Evolutionary conservation across 2,888 invertebrate genomes (phyloP).

Genomic region (Xylophagus ater): DNA sequence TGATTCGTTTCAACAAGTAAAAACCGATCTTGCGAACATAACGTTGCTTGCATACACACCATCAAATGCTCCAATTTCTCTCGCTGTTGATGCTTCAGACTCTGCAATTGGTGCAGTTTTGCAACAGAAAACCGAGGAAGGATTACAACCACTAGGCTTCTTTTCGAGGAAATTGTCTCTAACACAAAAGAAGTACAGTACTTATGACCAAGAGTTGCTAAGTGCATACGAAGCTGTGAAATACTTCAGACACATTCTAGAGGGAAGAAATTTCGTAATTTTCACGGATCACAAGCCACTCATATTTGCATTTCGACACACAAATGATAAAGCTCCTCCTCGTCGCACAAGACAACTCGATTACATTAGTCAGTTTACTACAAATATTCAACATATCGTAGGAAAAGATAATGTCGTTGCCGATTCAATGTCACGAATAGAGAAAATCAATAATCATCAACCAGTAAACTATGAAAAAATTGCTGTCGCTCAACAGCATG

Average conservation of each 20-base stretch:
- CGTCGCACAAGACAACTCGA: constrained; percentile 28
- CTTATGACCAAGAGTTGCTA: constrained; percentile 32
- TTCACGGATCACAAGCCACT: constrained; percentile 20
- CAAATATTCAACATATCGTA: constrained; percentile 6
- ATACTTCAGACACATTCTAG: constrained; percentile 19
- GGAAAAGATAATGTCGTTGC: constrained; percentile 1
- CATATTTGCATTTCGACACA: constrained; percentile 25
- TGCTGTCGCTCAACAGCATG: background rate
- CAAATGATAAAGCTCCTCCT: constrained; percentile 27
- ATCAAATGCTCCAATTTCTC: constrained; percentile 20
- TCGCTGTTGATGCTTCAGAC: constrained; percentile 27
- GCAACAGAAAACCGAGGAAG: constrained; percentile 23
- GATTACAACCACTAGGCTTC: constrained; percentile 31
- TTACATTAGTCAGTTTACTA: constrained; percentile 18
- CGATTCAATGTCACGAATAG: constrained; percentile 1
- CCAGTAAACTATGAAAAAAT: background rate
- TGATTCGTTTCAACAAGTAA: background rate
- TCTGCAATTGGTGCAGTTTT: constrained; percentile 31
- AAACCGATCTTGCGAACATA: background rate
- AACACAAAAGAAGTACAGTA: constrained; percentile 28
- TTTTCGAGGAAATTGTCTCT: constrained; percentile 28
- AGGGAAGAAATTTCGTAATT: constrained; percentile 16
- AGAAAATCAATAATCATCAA: background rate
- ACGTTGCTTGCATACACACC: constrained; percentile 27
- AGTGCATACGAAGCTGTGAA: constrained; percentile 30